Base-by-base conservation (phyloP, 2,797 vertebrate genomes). In the Phoxinus dragarum region DNA sequence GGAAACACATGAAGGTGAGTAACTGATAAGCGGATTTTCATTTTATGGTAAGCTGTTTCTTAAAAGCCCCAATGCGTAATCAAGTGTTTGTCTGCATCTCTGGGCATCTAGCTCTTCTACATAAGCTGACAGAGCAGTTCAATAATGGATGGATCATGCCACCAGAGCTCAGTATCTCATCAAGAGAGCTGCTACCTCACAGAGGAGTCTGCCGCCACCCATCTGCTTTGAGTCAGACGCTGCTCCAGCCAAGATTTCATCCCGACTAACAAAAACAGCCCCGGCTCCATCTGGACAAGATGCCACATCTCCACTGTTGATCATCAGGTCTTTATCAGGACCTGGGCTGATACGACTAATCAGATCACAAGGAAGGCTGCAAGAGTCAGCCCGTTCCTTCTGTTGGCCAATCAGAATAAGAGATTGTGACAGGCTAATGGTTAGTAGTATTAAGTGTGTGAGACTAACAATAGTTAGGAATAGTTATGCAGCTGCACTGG, bases 91-190 rank as follows among this genome's bases (percentile, higher is more conserved):
- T 74, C 40, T 27, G n/a, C 81, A 38, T 75, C 38, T 36, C 34
- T 67, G 38, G 71, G n/a, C 75, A 79, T 79, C 44, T n/a, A 78
- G 49, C 76, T 75, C 52, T n/a, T 82, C 67, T 79, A 76, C 77
- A 80, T 42, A 69, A 85, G 80, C 82, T 81, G 44, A 79, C 81
- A 31, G 77, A 79, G 81, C 47, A 49, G 68, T 67, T 88, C 68
- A 84, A 80, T 90, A 87, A 90, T 87, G 76, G 71, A 90, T 87
- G 73, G 42, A 73, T 71, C 44, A 74, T 82, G 72, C 83, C 84
- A 86, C 79, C n/a, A 47, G 84, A 80, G 83, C 81, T 21, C 59
- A 17, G 75, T 71, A 81, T 71, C 78, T 49, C 76, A 78, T 88
- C 73, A 84, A 47, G 81, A 81, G 36, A 61, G 23, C 76, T 34